Conservation (phyloP, 2,888 invertebrate genomes). For the Leptinotarsa haldemani region DNA sequence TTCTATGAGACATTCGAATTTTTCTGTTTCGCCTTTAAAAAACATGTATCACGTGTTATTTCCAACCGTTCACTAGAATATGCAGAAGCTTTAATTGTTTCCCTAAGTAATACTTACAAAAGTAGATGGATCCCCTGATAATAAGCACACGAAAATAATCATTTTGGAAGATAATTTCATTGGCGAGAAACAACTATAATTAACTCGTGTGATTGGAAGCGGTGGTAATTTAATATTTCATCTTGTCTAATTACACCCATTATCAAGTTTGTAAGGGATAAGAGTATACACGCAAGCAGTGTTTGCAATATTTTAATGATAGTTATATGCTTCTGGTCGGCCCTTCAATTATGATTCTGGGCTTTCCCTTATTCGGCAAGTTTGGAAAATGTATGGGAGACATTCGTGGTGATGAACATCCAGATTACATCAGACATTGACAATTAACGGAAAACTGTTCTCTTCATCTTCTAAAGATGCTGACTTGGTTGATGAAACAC, state of each 20-base stretch:
- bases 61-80: neutral
- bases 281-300: constrained; percentile 1
- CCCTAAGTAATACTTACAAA: neutral
- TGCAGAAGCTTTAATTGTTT: neutral
- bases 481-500: no score
- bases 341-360: no score
- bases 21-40: no score
- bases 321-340: neutral
- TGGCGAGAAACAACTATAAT: neutral
- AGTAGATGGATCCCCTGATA: neutral
- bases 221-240: constrained; percentile 26
- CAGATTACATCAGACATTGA: no score
- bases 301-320: constrained; percentile 15
- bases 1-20: no score
- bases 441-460: no score
- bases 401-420: neutral
- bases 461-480: no score
- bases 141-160: constrained; percentile 3
- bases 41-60: neutral
- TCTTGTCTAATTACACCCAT: constrained; percentile 33
- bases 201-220: neutral
- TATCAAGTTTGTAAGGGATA: constrained; percentile 34
- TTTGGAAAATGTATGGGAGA: neutral
- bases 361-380: neutral
- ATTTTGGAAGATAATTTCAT: constrained; percentile 1